Evolutionary conservation across 2,797 vertebrate genomes (phyloP), one percentile per base, ranked within the genome.

Genomic region (Salarias fasciatus): DNA sequence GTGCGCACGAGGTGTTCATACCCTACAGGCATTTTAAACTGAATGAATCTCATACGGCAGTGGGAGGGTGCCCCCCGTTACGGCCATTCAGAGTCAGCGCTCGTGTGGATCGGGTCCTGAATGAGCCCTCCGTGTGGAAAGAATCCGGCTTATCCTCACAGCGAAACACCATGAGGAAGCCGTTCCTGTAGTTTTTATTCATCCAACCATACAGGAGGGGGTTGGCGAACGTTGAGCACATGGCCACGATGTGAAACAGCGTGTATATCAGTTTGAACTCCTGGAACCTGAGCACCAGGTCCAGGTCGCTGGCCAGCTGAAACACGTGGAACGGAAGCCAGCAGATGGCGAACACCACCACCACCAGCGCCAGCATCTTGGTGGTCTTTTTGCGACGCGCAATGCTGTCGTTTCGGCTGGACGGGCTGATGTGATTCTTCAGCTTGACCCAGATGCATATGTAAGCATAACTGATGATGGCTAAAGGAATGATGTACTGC

Each of bases 151-250:
- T 95, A 70, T 95, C 92, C 77, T 96, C 92, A 35, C 96, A 97
- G 35, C 92, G 93, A 81, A 96, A 97, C 55, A 96, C 95, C 92
- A 94, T 95, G 29, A 97, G 90, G 88, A 97, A 97, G 38, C 96
- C 96, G 0, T 96, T 96, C 77, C 96, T 90, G 89, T 97, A 97
- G 90, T 97, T 97, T 86, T 95, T 96, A 88, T 97, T 97, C 96
- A 97, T 97, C 96, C 96, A 97, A 29, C 96, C 96, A 0, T 97
- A 97, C 13, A 97, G 93, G 15, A 97, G 58, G 3, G 96, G 96
- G 79, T 97, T 97, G 69, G 92, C 88, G 67, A 96, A 97, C 0
- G 96, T 97, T 1, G 96, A 97, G 69, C 95, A 97, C 96, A 97
- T 97, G 18, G 96, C 96, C 53, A 95, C 88, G 0, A 97, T 95